Conservation (phyloP, 2,797 vertebrate species). For the Clarias platycephalus region DNA sequence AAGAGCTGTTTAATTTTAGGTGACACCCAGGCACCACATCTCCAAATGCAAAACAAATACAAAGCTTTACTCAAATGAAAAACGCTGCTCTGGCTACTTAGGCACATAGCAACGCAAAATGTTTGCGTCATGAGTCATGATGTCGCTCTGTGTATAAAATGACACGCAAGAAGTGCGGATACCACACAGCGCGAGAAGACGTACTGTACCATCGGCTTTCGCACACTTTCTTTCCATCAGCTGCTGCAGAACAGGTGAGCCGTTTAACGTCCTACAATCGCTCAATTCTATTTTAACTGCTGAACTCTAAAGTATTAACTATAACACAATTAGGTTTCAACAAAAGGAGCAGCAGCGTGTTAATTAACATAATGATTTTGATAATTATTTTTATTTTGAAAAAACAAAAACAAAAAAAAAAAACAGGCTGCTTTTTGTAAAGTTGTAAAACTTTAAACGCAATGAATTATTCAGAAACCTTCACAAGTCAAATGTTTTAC, state of each 20-base stretch:
- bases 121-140: neutral
- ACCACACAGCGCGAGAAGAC: neutral
- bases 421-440: neutral
- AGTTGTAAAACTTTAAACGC: neutral
- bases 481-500: neutral
- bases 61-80: conserved; percentile 32
- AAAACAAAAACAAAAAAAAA: neutral
- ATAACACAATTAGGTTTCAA: neutral
- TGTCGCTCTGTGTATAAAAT: conserved; percentile 11
- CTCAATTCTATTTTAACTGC: too few species aligned
- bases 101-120: neutral
- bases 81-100: conserved; percentile 1
- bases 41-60: conserved; percentile 33
- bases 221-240: neutral
- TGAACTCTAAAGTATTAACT: too few species aligned
- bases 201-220: neutral
- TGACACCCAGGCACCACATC: neutral
- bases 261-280: neutral
- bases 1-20: neutral
- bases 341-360: neutral
- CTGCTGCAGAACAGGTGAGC: conserved; percentile 26
- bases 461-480: neutral
- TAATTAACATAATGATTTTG: neutral
- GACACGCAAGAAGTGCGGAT: neutral
- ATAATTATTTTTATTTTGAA: neutral